Percentiles rank a stretch among this genome's conserved stretches.
Evolutionary conservation across 2,797 vertebrate species (phyloP).

Genomic region (Centropyge bicolor): DNA sequence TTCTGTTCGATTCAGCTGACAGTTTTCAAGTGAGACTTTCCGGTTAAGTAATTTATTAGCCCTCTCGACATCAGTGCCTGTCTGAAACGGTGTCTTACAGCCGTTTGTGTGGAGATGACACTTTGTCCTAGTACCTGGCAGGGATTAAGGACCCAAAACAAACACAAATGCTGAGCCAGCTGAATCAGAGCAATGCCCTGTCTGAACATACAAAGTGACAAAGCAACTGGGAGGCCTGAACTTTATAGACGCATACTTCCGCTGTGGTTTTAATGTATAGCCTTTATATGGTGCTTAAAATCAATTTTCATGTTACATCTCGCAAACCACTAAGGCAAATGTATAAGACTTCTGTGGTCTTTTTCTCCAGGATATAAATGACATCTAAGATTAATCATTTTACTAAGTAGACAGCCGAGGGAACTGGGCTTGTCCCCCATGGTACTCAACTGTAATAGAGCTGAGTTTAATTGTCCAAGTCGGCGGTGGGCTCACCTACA

Average conservation of each 20-base stretch:
- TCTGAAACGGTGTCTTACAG: constrained; percentile 33
- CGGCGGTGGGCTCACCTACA: constrained; percentile 52
- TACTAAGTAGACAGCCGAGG: constrained; percentile 59
- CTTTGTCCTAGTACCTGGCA: constrained; percentile 67
- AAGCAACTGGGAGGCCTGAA: constrained; percentile 24
- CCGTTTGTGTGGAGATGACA: constrained; percentile 63
- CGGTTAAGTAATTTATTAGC: constrained; percentile 51
- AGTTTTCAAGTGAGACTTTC: constrained; percentile 22
- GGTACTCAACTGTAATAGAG: constrained; percentile 69
- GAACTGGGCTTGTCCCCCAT: constrained; percentile 45
- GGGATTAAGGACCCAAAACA: constrained; percentile 74
- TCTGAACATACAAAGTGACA: constrained; percentile 38
- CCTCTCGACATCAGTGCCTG: constrained; percentile 30
- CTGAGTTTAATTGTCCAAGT: constrained; percentile 65
- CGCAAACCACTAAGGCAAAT: constrained; percentile 7
- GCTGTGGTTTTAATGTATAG: not conserved
- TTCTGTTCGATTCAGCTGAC: constrained; percentile 43
- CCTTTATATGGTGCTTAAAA: not conserved
- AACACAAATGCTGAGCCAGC: constrained; percentile 75
- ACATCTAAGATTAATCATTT: constrained; percentile 69
- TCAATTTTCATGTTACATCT: constrained; percentile 8
- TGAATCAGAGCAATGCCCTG: constrained; percentile 52
- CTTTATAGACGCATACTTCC: constrained; percentile 1
- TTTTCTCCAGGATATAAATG: constrained; percentile 54
- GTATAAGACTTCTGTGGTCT: constrained; percentile 4